Evolutionary conservation across 2,888 invertebrate genomes (phyloP).

Genomic region (Nomada ruficornis): DNA sequence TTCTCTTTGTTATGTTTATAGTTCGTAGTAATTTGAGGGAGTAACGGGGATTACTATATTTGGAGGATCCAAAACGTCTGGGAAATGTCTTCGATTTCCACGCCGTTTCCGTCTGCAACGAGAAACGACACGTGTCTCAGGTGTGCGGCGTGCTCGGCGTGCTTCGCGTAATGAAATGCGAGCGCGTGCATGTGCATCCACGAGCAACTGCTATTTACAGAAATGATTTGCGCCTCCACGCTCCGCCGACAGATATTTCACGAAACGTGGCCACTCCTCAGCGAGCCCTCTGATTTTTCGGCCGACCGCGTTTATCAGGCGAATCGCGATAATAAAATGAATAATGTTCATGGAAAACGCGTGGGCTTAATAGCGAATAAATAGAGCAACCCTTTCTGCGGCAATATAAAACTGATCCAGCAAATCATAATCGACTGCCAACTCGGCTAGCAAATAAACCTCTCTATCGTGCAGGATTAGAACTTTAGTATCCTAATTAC

Average conservation of each 20-base stretch:
- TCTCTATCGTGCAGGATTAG: no score
- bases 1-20: no score
- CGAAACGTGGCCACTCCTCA: slow-evolving; percentile 3
- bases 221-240: slow-evolving; percentile 42
- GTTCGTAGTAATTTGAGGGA: no score
- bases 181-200: slow-evolving; percentile 43
- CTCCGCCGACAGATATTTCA: slow-evolving; percentile 30
- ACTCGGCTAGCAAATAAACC: no score
- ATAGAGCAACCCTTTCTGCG: not conserved
- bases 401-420: not conserved
- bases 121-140: slow-evolving; percentile 36
- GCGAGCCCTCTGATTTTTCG: slow-evolving; percentile 39
- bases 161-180: slow-evolving; percentile 47
- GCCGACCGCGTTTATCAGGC: slow-evolving; percentile 25
- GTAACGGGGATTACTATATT: no score
- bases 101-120: not conserved
- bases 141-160: slow-evolving; percentile 21
- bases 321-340: slow-evolving; percentile 21
- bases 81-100: not conserved
- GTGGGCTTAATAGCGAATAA: no score
- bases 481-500: no score
- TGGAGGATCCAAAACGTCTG: not conserved
- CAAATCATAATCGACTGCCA: no score
- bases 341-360: not conserved
- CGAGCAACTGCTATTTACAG: slow-evolving; percentile 34